These are phyloP conservation scores for Eurosta solidaginis DNA, from an alignment of 1,140 invertebrate species.

Conservation along the genomic window DNA sequence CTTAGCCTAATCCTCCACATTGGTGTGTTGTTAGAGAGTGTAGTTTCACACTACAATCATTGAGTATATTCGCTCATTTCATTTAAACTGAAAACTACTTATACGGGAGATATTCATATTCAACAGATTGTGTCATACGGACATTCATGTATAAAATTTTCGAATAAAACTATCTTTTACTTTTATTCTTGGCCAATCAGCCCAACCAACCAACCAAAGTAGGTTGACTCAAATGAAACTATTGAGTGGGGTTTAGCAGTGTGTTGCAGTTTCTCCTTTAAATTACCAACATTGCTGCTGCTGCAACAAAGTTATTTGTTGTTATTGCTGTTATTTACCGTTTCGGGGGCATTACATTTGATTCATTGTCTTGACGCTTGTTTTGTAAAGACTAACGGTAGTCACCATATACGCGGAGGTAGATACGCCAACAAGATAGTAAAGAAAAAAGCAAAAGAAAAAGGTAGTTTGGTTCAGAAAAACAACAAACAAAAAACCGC, in stretches of 20 bases:
- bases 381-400: constrained; percentile 6
- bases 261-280: not conserved
- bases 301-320: not conserved
- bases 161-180: not conserved
- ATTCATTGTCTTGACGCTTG: not conserved
- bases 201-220: not conserved
- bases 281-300: not conserved
- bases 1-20: too few relatives aligned
- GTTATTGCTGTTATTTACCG: not conserved
- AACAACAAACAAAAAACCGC: too few relatives aligned
- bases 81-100: too few relatives aligned
- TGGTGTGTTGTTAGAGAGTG: too few relatives aligned
- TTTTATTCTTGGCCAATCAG: not conserved
- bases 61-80: too few relatives aligned
- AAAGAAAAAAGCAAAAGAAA: not conserved
- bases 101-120: too few relatives aligned
- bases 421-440: not conserved
- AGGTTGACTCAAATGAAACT: not conserved
- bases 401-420: not conserved
- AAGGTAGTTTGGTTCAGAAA: not conserved
- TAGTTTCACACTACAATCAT: too few relatives aligned
- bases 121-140: not conserved
- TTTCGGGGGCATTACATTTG: not conserved
- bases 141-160: too few relatives aligned
- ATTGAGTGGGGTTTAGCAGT: not conserved